Evolutionary conservation across 2,888 invertebrate genomes (phyloP), one percentile per base, ranked within the genome.

Genomic region (Agriopis aurantiaria): DNA sequence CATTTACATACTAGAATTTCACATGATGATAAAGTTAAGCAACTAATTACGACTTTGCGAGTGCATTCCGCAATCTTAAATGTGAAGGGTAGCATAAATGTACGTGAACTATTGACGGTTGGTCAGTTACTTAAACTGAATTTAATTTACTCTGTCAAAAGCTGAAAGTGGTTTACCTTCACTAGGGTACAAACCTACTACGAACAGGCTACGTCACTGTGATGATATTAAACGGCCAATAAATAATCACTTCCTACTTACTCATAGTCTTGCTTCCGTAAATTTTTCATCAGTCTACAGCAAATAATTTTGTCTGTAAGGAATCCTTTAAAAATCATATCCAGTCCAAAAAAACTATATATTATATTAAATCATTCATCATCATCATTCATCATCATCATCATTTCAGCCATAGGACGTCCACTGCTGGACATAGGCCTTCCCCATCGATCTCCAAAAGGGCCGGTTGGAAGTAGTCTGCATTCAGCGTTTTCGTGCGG

Each of bases 141-240:
- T 6, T 58, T 51, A 23, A 63, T 52, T 33, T 9, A 58, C 12
- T 49, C 59, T 48, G 58, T 58, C 48, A 63, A 62, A 65, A 72
- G 51, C 60, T 46, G 72, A 69, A 72, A 72, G 69, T 67, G 58
- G 72, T 72, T 72, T 48, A 55, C 69, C 72, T 72, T 55, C 57
- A 53, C 33, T 5, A 33, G 5, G 45, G 45, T 59, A 23, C 17
- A 2, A n/a, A 23, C 2, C 17, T 23, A 23, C 17, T 23, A 23
- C 41, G n/a, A 60, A 43, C 51, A 0, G 11, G 2, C 40, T 63
- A 67, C 63, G 70, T 67, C 59, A 63, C 40, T 40, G 33, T 57
- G 63, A 64, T 71, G 65, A 43, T 66, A 53, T 67, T 40, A 55
- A 66, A 56, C 53, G 45, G 58, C 41, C 43, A 43, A 33, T 51